Conservation (phyloP, 1,140 invertebrate genomes). For the Potamilus streckersoni region DNA sequence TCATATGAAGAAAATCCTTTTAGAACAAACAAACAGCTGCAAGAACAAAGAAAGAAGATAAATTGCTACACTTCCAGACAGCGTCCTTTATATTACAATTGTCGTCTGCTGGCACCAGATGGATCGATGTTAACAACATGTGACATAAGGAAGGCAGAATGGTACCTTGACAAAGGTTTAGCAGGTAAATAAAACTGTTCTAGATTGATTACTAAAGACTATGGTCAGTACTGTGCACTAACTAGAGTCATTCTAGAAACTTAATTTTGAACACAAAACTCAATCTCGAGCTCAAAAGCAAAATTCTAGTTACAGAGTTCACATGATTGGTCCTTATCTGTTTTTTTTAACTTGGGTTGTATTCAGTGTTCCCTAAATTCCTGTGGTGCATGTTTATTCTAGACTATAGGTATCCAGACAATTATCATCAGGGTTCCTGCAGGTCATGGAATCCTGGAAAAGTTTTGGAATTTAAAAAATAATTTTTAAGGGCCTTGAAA, state of each 20-base stretch:
- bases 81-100: conserved; percentile 82
- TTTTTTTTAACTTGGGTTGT: background rate
- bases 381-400: no score
- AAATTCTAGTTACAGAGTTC: background rate
- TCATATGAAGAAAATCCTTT: no score
- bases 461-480: no score
- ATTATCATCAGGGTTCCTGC: no score
- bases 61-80: conserved; percentile 31
- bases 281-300: background rate
- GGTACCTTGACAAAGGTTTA: conserved; percentile 80
- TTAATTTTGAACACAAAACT: background rate
- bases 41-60: no score
- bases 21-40: no score
- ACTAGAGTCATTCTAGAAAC: background rate
- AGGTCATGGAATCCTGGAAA: no score
- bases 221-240: background rate
- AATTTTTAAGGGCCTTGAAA: no score
- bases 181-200: conserved; percentile 61
- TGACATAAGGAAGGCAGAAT: conserved; percentile 83
- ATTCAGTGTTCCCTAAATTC: background rate
- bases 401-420: no score
- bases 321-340: no score
- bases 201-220: background rate
- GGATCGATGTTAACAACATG: conserved; percentile 83
- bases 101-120: conserved; percentile 82